These are phyloP conservation scores for Xyrichtys novacula DNA, from an alignment of 2,797 vertebrate species.

Conservation along the genomic window DNA sequence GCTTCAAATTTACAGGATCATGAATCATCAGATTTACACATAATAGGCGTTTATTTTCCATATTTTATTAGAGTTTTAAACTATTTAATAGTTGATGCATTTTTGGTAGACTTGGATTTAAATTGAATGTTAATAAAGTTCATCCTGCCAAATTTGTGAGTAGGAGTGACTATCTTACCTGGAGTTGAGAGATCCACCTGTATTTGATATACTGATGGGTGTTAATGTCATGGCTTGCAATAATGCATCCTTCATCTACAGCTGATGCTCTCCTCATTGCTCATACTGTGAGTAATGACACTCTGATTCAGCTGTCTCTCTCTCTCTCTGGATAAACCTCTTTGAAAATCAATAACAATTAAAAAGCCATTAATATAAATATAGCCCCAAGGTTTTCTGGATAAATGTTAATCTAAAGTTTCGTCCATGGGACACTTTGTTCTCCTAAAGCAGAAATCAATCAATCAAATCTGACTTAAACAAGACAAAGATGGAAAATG, in stretches of 20 bases:
- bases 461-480: constrained; percentile 17
- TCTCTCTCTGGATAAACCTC: constrained; percentile 24
- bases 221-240: no score
- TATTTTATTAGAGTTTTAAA: no score
- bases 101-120: no score
- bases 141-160: no score
- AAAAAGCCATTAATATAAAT: constrained; percentile 49
- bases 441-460: constrained; percentile 18
- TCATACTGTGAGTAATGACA: constrained; percentile 23
- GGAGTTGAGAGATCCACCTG: no score
- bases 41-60: no score
- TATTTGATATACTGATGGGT: no score
- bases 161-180: no score
- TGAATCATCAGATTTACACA: no score
- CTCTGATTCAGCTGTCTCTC: constrained; percentile 47
- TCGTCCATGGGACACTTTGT: background rate
- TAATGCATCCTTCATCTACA: constrained; percentile 4
- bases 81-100: no score
- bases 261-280: constrained; percentile 17
- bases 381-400: constrained; percentile 23
- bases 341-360: constrained; percentile 56
- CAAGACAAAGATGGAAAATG: constrained; percentile 18
- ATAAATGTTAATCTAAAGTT: constrained; percentile 16
- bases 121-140: no score
- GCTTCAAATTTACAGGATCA: no score